Evolutionary conservation across 2,797 vertebrate species (phyloP).

Genomic region (Zenarchopterus dispar): DNA sequence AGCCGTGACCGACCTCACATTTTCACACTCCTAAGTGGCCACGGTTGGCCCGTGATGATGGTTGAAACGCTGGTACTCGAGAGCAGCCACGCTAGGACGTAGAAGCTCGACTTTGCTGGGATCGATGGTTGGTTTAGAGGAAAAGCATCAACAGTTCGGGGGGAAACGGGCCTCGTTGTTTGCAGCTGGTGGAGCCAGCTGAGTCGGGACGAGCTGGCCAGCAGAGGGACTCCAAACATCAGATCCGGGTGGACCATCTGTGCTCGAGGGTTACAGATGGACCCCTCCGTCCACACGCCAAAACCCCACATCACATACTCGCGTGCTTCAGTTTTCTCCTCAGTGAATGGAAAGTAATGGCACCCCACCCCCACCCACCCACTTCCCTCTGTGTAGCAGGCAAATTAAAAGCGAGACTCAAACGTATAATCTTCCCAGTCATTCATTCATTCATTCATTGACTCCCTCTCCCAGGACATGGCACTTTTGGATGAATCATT

Average conservation of each 20-base stretch:
- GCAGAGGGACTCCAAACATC: constrained; percentile 68
- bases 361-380: constrained; percentile 36
- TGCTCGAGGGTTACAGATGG: constrained; percentile 61
- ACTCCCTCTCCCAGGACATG: constrained; percentile 31
- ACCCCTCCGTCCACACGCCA: constrained; percentile 52
- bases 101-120: constrained; percentile 10
- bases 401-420: constrained; percentile 58
- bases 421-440: constrained; percentile 56
- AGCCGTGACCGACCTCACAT: too few relatives aligned
- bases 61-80: not conserved
- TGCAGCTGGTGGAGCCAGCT: constrained; percentile 39
- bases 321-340: constrained; percentile 65
- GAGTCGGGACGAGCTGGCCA: constrained; percentile 44
- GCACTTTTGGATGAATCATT: constrained; percentile 60
- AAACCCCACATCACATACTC: constrained; percentile 68
- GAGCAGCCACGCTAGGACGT: constrained; percentile 20
- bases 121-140: constrained; percentile 32
- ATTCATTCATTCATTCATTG: constrained; percentile 36
- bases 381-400: constrained; percentile 25
- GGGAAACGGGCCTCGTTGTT: constrained; percentile 47
- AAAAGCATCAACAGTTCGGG: constrained; percentile 33
- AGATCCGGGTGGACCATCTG: constrained; percentile 62
- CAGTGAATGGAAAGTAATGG: constrained; percentile 73
- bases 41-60: too few relatives aligned
- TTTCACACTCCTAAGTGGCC: too few relatives aligned